A percentile compares a stretch with the other conserved stretches of the same genome.
Evolutionary conservation across 2,797 vertebrate species (phyloP).

Genomic region (Sebastes cheni): DNA sequence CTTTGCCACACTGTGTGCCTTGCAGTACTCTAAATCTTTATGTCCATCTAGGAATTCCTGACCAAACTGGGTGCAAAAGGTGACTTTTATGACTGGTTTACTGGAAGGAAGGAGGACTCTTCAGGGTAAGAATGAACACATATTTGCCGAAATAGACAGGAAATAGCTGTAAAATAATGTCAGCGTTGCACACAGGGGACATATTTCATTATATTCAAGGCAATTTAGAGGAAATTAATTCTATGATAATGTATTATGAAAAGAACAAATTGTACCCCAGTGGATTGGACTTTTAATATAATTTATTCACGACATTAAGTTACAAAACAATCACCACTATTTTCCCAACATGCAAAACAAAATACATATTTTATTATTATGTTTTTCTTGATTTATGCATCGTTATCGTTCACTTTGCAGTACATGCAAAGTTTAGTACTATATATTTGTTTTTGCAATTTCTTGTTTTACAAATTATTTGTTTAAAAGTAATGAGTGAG

Average conservation of each 20-base stretch:
- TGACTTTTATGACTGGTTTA: slow-evolving; percentile 87
- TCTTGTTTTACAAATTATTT: neutral
- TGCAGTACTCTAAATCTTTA: neutral
- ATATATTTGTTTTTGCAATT: neutral
- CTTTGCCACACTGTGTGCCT: neutral
- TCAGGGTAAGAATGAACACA: slow-evolving; percentile 63
- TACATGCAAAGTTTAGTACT: neutral
- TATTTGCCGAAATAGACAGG: neutral
- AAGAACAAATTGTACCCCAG: neutral
- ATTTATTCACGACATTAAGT: neutral
- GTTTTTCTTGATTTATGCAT: neutral
- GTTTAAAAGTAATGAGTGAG: neutral
- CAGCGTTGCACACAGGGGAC: neutral
- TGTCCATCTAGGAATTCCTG: slow-evolving; percentile 82
- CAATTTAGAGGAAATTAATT: neutral
- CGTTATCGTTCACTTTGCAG: neutral
- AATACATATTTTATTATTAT: neutral
- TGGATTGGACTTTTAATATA: neutral
- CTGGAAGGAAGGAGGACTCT: slow-evolving; percentile 70
- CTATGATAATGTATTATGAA: neutral
- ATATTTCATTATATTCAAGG: neutral
- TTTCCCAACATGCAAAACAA: neutral
- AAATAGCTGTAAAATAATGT: neutral
- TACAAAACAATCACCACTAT: neutral
- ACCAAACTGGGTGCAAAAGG: slow-evolving; percentile 83